These are phyloP conservation scores for Macroglossus sobrinus DNA, from an alignment of 2,113 vertebrate genomes.

Conservation along the genomic window DNA sequence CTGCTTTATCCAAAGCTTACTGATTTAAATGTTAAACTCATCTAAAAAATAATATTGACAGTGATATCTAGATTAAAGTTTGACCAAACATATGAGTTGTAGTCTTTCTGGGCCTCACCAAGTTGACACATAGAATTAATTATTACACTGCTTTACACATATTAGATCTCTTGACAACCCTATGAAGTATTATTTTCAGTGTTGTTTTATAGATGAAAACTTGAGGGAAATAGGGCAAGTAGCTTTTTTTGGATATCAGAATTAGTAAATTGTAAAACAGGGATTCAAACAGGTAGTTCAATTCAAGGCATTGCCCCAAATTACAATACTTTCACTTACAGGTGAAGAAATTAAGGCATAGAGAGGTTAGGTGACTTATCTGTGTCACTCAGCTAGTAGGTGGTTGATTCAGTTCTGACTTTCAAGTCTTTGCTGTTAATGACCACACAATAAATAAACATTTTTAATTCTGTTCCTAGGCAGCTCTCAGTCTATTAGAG, in stretches of 20 bases:
- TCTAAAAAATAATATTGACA: background rate
- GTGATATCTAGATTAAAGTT: background rate
- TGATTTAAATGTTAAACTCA: constrained; percentile 1
- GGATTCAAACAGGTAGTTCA: background rate
- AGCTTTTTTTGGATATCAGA: background rate
- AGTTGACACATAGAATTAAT: background rate
- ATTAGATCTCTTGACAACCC: background rate
- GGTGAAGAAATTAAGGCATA: background rate
- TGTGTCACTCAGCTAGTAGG: background rate
- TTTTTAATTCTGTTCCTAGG: background rate
- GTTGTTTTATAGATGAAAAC: background rate
- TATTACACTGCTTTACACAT: background rate
- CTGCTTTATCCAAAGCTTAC: background rate
- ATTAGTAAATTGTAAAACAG: background rate
- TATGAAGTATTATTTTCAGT: background rate
- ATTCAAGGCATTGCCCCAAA: background rate
- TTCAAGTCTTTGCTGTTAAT: background rate
- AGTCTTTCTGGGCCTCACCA: background rate
- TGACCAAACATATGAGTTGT: background rate
- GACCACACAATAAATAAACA: background rate
- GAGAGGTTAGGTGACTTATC: background rate
- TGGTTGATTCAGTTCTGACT: background rate
- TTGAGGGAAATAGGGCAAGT: background rate
- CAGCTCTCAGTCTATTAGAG: background rate
- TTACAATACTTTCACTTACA: background rate